These are phyloP conservation scores for Dasysyrphus albostriatus DNA, from an alignment of 2,888 invertebrate genomes.

Conservation along the genomic window DNA sequence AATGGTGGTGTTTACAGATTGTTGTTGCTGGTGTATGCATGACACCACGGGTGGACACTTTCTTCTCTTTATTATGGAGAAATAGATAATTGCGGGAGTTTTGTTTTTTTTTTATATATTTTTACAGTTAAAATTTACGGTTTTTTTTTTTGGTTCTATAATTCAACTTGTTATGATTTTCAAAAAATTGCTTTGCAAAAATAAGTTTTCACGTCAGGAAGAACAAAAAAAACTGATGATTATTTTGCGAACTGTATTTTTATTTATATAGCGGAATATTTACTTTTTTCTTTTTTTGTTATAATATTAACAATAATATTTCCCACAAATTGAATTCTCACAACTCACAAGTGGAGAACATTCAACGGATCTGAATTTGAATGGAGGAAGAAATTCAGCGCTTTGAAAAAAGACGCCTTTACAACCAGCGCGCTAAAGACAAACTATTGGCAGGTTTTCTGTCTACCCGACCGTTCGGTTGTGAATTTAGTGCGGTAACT, in stretches of 20 bases:
- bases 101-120: slow-evolving; percentile 34
- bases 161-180: slow-evolving; percentile 13
- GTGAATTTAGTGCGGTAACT: slow-evolving; percentile 40
- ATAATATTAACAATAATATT: slow-evolving; percentile 11
- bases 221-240: not conserved
- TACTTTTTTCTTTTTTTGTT: not conserved
- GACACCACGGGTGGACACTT: slow-evolving; percentile 65
- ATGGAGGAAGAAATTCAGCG: slow-evolving; percentile 40
- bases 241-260: slow-evolving; percentile 8
- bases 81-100: slow-evolving; percentile 52
- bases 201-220: slow-evolving; percentile 44
- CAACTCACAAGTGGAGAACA: slow-evolving; percentile 44
- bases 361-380: slow-evolving; percentile 59
- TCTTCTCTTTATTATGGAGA: slow-evolving; percentile 24
- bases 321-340: slow-evolving; percentile 48
- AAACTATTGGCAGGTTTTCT: slow-evolving; percentile 51
- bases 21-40: slow-evolving; percentile 63
- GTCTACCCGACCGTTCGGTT: slow-evolving; percentile 40
- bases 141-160: not conserved
- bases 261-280: slow-evolving; percentile 15
- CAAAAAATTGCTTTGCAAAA: not conserved
- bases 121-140: slow-evolving; percentile 35
- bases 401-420: slow-evolving; percentile 66
- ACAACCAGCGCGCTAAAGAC: slow-evolving; percentile 71
- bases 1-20: slow-evolving; percentile 60